These are phyloP conservation scores for Stramonita haemastoma DNA, from an alignment of 2,888 invertebrate species.

Conservation along the genomic window DNA sequence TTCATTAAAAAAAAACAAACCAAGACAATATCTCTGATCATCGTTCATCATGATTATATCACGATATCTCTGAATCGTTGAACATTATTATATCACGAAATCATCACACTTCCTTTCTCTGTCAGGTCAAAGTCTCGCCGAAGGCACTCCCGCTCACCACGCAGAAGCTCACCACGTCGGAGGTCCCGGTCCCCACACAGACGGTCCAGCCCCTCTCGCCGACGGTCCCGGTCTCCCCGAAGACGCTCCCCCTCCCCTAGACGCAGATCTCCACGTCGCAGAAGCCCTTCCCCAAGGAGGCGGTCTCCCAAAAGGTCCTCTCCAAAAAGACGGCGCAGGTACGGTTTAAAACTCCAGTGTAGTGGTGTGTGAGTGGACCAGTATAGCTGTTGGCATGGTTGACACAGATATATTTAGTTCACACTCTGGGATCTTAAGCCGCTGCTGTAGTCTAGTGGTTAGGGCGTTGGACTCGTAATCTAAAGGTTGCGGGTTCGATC, in stretches of 20 bases:
- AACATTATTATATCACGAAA: too few relatives aligned
- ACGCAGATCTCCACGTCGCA: conserved; percentile 54
- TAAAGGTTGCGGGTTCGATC: too few relatives aligned
- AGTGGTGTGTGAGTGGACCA: background rate
- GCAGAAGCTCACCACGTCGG: conserved; percentile 28
- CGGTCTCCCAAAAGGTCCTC: conserved; percentile 48
- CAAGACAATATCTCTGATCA: too few relatives aligned
- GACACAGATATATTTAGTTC: too few relatives aligned
- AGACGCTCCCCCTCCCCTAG: conserved; percentile 58
- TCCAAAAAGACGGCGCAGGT: conserved; percentile 49
- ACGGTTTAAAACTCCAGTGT: conserved; percentile 32
- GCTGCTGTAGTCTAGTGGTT: too few relatives aligned
- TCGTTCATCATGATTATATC: too few relatives aligned
- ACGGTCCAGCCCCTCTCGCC: conserved; percentile 50
- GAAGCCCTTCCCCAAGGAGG: conserved; percentile 51
- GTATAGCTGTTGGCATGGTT: background rate
- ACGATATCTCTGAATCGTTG: too few relatives aligned
- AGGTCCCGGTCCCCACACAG: conserved; percentile 61
- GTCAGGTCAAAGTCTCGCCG: conserved; percentile 22
- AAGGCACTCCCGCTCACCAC: conserved; percentile 20
- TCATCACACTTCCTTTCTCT: background rate
- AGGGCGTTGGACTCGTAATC: too few relatives aligned
- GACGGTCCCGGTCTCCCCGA: conserved; percentile 53
- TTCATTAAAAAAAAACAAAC: too few relatives aligned
- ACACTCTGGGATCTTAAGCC: too few relatives aligned